Conservation (phyloP, 2,888 invertebrate species). For the Hartigia nigra region DNA sequence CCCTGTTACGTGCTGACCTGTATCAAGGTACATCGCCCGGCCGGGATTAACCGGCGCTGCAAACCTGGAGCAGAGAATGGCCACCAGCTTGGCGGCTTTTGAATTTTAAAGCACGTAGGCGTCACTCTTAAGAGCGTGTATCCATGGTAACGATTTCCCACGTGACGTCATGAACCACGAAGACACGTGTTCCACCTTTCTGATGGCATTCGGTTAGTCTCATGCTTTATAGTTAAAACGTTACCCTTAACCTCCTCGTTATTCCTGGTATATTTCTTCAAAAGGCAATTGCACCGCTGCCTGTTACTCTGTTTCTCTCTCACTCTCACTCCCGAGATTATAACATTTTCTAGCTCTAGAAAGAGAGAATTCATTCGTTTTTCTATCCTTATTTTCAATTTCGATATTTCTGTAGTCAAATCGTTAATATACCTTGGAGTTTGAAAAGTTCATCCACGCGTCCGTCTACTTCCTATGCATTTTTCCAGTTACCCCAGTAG, state of each 20-base stretch:
- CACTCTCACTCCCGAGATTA: background rate
- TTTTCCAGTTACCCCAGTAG: background rate
- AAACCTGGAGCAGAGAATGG: background rate
- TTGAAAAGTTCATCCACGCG: background rate
- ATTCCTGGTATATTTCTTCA: background rate
- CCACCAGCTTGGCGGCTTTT: background rate
- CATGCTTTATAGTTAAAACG: background rate
- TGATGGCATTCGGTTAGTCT: background rate
- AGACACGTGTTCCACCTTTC: conserved; percentile 3
- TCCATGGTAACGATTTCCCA: conserved; percentile 24
- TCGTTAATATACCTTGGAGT: background rate
- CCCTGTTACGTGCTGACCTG: background rate
- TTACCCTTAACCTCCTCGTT: background rate
- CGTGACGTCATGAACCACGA: conserved; percentile 26
- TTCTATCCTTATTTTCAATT: background rate
- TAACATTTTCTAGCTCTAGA: background rate
- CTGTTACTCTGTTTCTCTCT: background rate
- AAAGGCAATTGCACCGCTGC: background rate
- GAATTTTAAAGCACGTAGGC: conserved; percentile 44
- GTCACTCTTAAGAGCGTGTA: conserved; percentile 24
- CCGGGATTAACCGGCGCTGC: background rate
- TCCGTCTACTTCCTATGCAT: background rate
- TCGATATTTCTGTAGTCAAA: background rate
- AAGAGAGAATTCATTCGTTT: background rate
- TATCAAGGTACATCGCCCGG: background rate